phyloP scores from a whole-genome alignment of 2,888 invertebrate species.

The Nasonia oneida region DNA sequence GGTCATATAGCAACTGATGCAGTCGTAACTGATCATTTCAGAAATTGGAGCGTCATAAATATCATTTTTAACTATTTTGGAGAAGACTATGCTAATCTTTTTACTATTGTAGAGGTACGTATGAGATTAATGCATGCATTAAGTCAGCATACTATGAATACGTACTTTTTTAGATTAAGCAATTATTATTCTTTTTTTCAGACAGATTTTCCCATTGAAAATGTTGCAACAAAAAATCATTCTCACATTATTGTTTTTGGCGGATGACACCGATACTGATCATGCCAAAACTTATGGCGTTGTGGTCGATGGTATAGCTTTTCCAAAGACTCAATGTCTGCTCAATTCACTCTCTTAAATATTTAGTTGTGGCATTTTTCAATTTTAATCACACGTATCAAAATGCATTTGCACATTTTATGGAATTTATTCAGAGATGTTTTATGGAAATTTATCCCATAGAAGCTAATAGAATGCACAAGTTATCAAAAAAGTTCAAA shows the following conservation, averaged over 20 bases:
- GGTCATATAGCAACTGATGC: neutral
- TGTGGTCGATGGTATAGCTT: neutral
- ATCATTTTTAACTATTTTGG: neutral
- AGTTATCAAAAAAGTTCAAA: neutral
- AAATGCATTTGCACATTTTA: neutral
- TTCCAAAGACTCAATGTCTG: neutral
- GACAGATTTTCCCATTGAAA: neutral
- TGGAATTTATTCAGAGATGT: constrained; percentile 2
- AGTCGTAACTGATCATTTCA: no score
- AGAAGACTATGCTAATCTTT: neutral
- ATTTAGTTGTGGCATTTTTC: neutral
- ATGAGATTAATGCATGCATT: neutral
- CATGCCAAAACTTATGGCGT: neutral
- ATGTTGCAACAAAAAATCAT: neutral
- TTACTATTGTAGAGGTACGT: neutral
- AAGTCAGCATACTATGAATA: neutral
- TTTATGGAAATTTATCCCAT: neutral
- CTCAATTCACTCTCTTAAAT: neutral
- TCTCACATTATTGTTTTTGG: neutral
- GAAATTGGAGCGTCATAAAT: no score
- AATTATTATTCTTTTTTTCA: neutral
- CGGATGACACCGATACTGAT: neutral
- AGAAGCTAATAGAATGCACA: neutral
- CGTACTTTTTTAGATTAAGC: neutral
- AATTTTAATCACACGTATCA: neutral